Evolutionary conservation across 2,113 vertebrate genomes (phyloP).

Genomic region (Capreolus pygargus): DNA sequence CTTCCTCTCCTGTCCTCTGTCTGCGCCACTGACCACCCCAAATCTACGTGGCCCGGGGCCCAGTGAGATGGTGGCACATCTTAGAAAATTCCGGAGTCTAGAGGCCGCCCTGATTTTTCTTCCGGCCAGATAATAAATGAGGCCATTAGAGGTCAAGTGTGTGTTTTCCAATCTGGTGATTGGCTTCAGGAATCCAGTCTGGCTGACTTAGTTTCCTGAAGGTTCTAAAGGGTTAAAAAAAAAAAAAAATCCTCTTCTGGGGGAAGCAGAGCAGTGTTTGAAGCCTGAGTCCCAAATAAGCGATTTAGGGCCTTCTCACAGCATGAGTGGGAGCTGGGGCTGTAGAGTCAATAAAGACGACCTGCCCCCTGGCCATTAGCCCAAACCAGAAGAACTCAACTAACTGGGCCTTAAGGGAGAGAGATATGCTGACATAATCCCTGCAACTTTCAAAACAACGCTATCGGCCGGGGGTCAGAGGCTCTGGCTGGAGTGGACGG

Average conservation of each 20-base stretch:
- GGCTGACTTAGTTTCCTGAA: background rate
- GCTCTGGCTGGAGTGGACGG: background rate
- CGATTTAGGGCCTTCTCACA: background rate
- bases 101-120: background rate
- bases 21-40: background rate
- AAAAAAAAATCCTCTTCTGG: background rate
- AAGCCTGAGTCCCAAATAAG: background rate
- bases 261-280: background rate
- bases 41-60: background rate
- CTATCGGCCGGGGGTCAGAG: too few species aligned
- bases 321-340: background rate
- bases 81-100: background rate
- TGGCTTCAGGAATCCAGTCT: background rate
- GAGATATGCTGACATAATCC: background rate
- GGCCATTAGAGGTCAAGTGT: background rate
- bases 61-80: background rate
- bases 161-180: background rate
- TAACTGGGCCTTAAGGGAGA: background rate
- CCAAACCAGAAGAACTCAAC: background rate
- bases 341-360: background rate
- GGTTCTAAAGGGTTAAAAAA: background rate
- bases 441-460: background rate
- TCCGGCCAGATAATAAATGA: background rate
- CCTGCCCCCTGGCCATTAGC: background rate
- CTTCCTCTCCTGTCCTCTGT: background rate